A percentile compares a stretch with the other conserved stretches of the same genome.
Conservation (phyloP, 2,113 vertebrate genomes). For the Notiomystis cincta region DNA sequence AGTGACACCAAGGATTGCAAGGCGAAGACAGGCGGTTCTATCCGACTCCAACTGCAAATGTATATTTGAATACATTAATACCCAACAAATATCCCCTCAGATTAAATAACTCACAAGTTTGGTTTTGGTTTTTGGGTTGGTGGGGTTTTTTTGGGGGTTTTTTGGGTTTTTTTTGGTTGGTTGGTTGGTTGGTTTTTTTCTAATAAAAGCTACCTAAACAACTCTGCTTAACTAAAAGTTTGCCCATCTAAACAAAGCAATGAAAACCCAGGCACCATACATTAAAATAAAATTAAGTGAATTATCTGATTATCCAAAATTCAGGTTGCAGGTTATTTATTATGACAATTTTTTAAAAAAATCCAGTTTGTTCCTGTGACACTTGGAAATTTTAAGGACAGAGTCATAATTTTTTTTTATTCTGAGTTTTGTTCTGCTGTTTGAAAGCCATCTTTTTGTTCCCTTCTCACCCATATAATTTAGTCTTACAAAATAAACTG, state of each 20-base stretch:
- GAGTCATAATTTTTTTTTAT: background rate
- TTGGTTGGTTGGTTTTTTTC: no score
- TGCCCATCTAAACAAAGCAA: background rate
- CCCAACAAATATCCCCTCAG: constrained; percentile 36
- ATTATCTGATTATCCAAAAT: background rate
- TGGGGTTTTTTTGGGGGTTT: no score
- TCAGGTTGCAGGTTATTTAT: background rate
- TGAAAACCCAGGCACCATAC: background rate
- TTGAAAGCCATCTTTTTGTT: background rate
- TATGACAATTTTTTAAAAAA: background rate
- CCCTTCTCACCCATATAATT: background rate
- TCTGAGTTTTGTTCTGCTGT: background rate
- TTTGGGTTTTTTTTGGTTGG: background rate
- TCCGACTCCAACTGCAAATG: background rate
- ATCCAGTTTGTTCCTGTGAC: background rate
- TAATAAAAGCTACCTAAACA: background rate
- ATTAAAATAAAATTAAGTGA: background rate
- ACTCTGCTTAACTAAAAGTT: background rate
- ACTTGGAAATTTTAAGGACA: background rate
- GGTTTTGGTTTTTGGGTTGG: background rate
- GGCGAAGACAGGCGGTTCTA: constrained; percentile 50
- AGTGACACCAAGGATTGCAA: constrained; percentile 61
- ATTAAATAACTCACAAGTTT: background rate
- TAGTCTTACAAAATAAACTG: background rate
- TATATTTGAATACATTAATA: constrained; percentile 40